A percentile compares a stretch with the other conserved stretches of the same genome.
Evolutionary conservation across 2,888 invertebrate genomes (phyloP).

Genomic region (Nudaria mundana): DNA sequence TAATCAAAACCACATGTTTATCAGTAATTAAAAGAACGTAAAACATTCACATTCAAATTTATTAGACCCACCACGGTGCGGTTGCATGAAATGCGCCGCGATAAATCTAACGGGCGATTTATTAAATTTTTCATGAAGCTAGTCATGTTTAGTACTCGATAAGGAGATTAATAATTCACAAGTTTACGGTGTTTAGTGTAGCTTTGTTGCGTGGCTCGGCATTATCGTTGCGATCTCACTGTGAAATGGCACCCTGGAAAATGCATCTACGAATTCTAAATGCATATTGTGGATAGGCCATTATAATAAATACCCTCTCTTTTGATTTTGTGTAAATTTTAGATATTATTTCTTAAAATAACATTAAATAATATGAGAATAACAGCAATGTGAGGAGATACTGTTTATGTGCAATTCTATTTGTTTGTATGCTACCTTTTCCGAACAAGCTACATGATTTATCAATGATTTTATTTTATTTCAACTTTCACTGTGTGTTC

Average conservation of each 20-base stretch:
- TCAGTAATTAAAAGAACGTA: conserved; percentile 30
- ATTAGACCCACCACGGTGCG: conserved; percentile 25
- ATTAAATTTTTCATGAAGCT: conserved; percentile 74
- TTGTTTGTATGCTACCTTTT: too few species aligned
- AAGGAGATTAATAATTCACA: conserved; percentile 79
- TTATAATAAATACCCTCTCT: too few species aligned
- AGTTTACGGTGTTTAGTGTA: conserved; percentile 76
- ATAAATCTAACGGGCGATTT: conserved; percentile 68
- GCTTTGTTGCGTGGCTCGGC: conserved; percentile 67
- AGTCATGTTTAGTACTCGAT: conserved; percentile 67
- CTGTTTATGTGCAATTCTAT: too few species aligned
- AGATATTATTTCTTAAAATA: too few species aligned
- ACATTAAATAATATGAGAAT: too few species aligned
- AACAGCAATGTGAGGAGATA: too few species aligned
- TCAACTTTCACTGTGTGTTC: too few species aligned
- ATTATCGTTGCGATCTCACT: conserved; percentile 62
- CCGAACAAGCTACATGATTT: too few species aligned
- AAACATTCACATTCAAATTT: conserved; percentile 39
- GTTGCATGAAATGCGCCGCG: conserved; percentile 35
- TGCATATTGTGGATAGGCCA: conserved; percentile 18
- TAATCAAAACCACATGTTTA: conserved; percentile 13
- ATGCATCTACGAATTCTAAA: conserved; percentile 44
- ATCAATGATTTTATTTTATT: too few species aligned
- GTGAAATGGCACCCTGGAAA: conserved; percentile 60
- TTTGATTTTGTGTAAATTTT: too few species aligned